Evolutionary conservation across 2,113 vertebrate genomes (phyloP).

Genomic region (Argyrosomus japonicus): DNA sequence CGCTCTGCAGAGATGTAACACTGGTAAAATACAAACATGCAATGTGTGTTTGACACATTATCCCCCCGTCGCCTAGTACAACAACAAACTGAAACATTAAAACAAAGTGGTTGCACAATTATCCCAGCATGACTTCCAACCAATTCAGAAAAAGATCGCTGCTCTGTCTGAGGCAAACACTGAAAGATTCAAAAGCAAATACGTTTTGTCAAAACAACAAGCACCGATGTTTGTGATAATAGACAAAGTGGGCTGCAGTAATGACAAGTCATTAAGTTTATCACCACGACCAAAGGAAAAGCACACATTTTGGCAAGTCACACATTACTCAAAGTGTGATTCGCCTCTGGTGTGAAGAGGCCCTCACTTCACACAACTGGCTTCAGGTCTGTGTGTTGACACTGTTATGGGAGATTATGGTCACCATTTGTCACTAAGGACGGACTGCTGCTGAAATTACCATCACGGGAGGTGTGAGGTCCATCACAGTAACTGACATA

Average conservation of each 20-base stretch:
- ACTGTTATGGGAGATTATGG: slow-evolving; percentile 62
- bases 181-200: slow-evolving; percentile 61
- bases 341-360: slow-evolving; percentile 63
- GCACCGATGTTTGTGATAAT: slow-evolving; percentile 57
- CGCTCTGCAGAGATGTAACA: slow-evolving; percentile 39
- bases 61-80: slow-evolving; percentile 19
- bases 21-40: slow-evolving; percentile 57
- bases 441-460: slow-evolving; percentile 66
- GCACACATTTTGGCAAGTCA: slow-evolving; percentile 57
- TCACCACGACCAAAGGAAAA: slow-evolving; percentile 54
- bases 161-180: slow-evolving; percentile 53
- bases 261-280: slow-evolving; percentile 70
- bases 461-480: slow-evolving; percentile 47
- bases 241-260: slow-evolving; percentile 55
- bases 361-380: slow-evolving; percentile 50
- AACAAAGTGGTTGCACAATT: slow-evolving; percentile 73
- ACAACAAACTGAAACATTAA: slow-evolving; percentile 63
- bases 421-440: slow-evolving; percentile 79
- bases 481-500: slow-evolving; percentile 48
- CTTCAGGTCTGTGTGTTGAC: slow-evolving; percentile 52
- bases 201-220: slow-evolving; percentile 58
- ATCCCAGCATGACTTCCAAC: slow-evolving; percentile 63
- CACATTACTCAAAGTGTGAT: slow-evolving; percentile 57
- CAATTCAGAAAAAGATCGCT: slow-evolving; percentile 51
- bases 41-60: slow-evolving; percentile 63